Evolutionary conservation across 2,113 vertebrate species (phyloP).

Genomic region (Chionomys nivalis): DNA sequence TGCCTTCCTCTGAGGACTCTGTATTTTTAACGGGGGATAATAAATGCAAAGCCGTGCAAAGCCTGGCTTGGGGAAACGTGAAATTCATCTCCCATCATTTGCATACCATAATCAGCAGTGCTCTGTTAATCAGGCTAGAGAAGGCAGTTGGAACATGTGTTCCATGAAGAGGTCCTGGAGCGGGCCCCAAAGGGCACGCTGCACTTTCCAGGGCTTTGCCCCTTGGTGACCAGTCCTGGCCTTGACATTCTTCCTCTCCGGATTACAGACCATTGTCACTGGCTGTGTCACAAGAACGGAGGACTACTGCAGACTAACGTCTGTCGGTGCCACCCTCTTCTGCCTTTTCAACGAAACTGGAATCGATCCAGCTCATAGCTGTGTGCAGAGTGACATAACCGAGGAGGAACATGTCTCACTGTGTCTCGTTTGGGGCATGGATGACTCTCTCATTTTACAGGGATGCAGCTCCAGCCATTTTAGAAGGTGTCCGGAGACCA

Average conservation of each 20-base stretch:
- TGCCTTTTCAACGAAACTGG: conserved; percentile 43
- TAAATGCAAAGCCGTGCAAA: conserved; percentile 84
- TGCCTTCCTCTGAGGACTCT: conserved; percentile 78
- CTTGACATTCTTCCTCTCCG: neutral
- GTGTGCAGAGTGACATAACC: neutral
- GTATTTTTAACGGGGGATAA: conserved; percentile 79
- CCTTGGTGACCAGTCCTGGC: neutral
- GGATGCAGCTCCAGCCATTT: conserved; percentile 76
- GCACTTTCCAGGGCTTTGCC: conserved; percentile 42
- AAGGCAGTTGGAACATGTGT: conserved; percentile 81
- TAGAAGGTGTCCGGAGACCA: conserved; percentile 75
- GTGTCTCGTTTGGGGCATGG: conserved; percentile 69
- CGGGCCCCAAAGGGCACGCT: conserved; percentile 5
- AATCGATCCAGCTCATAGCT: conserved; percentile 38
- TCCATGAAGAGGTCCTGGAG: conserved; percentile 71
- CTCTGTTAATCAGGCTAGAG: conserved; percentile 79
- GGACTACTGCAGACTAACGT: neutral
- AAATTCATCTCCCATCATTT: conserved; percentile 84
- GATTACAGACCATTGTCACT: neutral
- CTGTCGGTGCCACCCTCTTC: neutral
- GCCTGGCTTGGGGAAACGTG: conserved; percentile 78
- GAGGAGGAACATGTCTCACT: conserved; percentile 64
- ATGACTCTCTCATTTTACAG: conserved; percentile 80
- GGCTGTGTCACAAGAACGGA: neutral
- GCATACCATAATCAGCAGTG: conserved; percentile 82